A percentile compares a stretch with the other conserved stretches of the same genome.
Evolutionary conservation across 2,113 vertebrate genomes (phyloP).

Genomic region (Pao palembangensis): DNA sequence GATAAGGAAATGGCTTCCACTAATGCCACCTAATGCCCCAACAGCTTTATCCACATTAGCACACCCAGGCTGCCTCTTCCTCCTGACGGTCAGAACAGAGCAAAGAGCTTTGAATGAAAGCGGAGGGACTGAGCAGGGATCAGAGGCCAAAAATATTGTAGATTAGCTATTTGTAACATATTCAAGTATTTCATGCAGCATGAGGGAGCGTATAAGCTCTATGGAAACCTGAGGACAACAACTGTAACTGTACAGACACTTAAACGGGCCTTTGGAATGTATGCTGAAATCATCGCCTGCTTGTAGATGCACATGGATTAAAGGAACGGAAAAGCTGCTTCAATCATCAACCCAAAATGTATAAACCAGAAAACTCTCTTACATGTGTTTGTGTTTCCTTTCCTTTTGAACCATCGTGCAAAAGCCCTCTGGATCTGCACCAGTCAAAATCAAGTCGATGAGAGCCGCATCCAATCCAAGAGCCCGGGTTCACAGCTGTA

Average conservation of each 20-base stretch:
- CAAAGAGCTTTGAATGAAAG: slow-evolving; percentile 23
- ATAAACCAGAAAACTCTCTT: background rate
- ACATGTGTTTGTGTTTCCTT: slow-evolving; percentile 4
- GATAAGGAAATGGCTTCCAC: slow-evolving; percentile 33
- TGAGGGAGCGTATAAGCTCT: no score
- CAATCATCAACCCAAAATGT: background rate
- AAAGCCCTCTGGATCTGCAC: slow-evolving; percentile 27
- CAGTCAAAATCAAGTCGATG: slow-evolving; percentile 31
- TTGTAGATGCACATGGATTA: no score
- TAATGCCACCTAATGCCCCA: slow-evolving; percentile 49
- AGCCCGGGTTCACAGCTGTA: slow-evolving; percentile 16
- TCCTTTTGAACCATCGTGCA: slow-evolving; percentile 12
- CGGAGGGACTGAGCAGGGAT: slow-evolving; percentile 38
- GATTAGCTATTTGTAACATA: slow-evolving; percentile 27
- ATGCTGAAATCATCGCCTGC: no score
- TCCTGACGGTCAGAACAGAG: slow-evolving; percentile 11
- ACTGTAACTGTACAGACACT: no score
- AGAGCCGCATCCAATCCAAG: slow-evolving; percentile 32
- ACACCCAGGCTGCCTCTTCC: slow-evolving; percentile 26
- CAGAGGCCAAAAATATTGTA: slow-evolving; percentile 46
- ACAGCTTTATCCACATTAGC: slow-evolving; percentile 30
- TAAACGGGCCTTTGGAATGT: no score
- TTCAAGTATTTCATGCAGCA: slow-evolving; percentile 4
- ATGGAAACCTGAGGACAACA: no score
- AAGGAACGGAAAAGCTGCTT: no score